Base-by-base conservation (phyloP, 2,888 invertebrate species). In the Drosophila kanekoi region DNA sequence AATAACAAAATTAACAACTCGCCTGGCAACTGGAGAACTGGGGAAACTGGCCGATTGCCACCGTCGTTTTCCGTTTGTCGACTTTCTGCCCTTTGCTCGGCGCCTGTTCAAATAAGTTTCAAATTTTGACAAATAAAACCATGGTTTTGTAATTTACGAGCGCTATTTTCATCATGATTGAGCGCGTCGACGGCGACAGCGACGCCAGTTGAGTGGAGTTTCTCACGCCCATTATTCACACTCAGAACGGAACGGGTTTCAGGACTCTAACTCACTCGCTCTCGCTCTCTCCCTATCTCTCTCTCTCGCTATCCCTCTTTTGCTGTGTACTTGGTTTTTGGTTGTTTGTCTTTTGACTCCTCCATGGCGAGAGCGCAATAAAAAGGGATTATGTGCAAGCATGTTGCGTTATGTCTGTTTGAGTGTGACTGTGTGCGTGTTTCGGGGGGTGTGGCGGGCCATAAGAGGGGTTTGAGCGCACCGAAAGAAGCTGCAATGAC, bases 71-170 rank as follows among this genome's bases (percentile, higher is more conserved):
- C 10, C 23, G 28, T 14, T 28, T 56, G 75, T 75, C 76, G 48
- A 53, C 70, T 64, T 73, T 57, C 73, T 82, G 65, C 69, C 43
- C 61, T 69, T 73, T 82, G 73, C 89, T 92, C 73, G 65, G 76
- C 81, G 89, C 92, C 92, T 91, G 91, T 81, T 91, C 81, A 90
- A 92, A 92, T 92, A 90, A 91, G 91, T 92, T 92, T 92, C 87
- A 91, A 92, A 90, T 92, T 92, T 92, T 92, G 92, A 92, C 92
- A 92, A 92, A 92, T 87, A 92, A 92, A 92, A 92, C 89, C 90
- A 89, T 90, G 90, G 89, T 90, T 89, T 85, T 81, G 79, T 91
- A 89, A 92, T 91, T 92, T 92, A 91, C 90, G 90, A 90, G 78
- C 81, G 56, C 68, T 52, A 69, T 72, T 77, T 74, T 66, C 77